These are phyloP conservation scores for Crocodylus rhombifer DNA, from an alignment of 2,797 vertebrate genomes.

Conservation along the genomic window DNA sequence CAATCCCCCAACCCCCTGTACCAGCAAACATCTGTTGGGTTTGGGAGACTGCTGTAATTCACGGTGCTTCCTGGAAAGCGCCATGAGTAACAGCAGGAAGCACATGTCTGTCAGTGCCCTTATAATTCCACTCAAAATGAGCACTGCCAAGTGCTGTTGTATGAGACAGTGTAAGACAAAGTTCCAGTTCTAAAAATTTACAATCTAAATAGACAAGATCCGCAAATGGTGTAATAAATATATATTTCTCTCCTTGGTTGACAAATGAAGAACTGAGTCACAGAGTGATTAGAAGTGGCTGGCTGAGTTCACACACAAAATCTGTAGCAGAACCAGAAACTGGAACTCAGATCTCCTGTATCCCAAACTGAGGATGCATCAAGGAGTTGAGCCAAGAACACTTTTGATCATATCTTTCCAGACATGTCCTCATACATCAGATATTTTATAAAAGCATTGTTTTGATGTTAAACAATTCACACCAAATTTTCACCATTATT, in stretches of 20 bases:
- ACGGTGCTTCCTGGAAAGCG: too few relatives aligned
- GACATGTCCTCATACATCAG: neutral
- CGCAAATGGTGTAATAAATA: slow-evolving; percentile 67
- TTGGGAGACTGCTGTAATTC: too few relatives aligned
- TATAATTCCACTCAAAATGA: neutral
- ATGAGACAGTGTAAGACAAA: slow-evolving; percentile 9
- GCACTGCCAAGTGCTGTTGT: neutral
- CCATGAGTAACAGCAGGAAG: too few relatives aligned
- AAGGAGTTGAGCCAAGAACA: neutral
- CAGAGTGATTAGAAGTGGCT: neutral
- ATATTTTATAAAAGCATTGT: neutral
- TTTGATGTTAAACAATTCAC: neutral
- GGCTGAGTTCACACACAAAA: neutral
- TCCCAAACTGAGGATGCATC: neutral
- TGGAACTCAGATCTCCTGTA: neutral
- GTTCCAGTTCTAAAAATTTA: slow-evolving; percentile 22
- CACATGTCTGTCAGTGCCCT: too few relatives aligned
- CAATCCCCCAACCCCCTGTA: too few relatives aligned
- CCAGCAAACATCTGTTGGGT: too few relatives aligned
- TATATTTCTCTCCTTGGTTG: slow-evolving; percentile 32
- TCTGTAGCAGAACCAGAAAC: neutral
- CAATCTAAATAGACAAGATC: slow-evolving; percentile 53
- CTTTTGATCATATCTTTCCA: neutral
- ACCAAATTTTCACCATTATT: neutral
- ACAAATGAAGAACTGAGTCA: neutral